phyloP scores from a whole-genome alignment of 2,797 vertebrate species.

The Anguilla megastoma region DNA sequence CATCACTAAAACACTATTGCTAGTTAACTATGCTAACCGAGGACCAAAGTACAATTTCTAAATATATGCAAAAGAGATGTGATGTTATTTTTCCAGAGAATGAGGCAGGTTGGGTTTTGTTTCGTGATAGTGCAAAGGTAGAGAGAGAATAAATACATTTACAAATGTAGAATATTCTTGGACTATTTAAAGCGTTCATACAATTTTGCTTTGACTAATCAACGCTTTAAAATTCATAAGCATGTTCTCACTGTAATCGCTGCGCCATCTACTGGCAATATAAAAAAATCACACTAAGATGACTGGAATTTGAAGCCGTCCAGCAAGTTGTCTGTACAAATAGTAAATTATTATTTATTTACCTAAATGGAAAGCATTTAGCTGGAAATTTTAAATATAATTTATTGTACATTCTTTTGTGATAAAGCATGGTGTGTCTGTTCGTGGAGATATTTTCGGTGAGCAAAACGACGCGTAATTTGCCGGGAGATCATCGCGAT shows the following conservation, averaged over 20 bases:
- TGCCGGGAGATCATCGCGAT: background rate
- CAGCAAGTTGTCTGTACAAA: background rate
- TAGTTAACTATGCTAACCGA: too few species aligned
- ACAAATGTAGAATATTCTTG: background rate
- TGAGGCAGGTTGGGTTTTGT: too few species aligned
- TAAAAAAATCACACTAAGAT: background rate
- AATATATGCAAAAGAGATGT: too few species aligned
- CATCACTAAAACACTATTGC: too few species aligned
- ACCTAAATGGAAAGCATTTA: background rate
- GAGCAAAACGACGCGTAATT: background rate
- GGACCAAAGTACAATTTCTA: too few species aligned
- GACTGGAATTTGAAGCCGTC: background rate
- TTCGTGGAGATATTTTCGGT: background rate
- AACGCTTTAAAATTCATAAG: background rate
- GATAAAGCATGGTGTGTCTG: background rate
- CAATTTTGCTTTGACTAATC: background rate
- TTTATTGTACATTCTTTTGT: background rate
- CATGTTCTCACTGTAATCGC: constrained; percentile 35
- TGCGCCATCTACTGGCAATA: constrained; percentile 63
- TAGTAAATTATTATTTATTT: background rate
- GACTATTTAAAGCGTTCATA: background rate
- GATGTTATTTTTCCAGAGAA: too few species aligned
- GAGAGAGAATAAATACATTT: background rate
- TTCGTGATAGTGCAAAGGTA: background rate
- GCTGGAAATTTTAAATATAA: background rate